Evolutionary conservation across 2,888 invertebrate species (phyloP).

Genomic region (Tiliacea aurago): DNA sequence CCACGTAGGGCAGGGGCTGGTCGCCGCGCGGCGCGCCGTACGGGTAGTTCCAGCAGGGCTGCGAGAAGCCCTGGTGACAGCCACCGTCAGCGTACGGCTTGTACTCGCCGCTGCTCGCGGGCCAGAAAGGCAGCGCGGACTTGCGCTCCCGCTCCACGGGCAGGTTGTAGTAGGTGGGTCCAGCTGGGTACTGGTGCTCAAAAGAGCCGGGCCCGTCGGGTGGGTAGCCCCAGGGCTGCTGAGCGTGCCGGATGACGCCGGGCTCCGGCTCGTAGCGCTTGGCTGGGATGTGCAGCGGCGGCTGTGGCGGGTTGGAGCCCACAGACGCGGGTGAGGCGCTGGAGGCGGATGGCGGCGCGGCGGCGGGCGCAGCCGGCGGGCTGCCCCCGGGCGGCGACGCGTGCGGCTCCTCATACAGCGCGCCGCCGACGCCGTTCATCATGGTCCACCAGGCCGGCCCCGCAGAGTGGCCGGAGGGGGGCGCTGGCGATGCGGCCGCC

Average conservation of each 20-base stretch:
- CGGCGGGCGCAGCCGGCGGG: conserved; percentile 93
- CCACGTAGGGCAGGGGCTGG: conserved; percentile 93
- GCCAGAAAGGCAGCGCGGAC: conserved; percentile 93
- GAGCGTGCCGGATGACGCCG: conserved; percentile 94
- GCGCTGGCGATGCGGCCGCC: conserved; percentile 93
- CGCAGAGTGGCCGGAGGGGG: conserved; percentile 95
- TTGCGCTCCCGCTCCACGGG: conserved; percentile 92
- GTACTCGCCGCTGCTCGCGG: conserved; percentile 91
- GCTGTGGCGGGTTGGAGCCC: conserved; percentile 93
- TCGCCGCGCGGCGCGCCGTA: conserved; percentile 92
- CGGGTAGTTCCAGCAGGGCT: conserved; percentile 94
- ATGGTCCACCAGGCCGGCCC: conserved; percentile 96
- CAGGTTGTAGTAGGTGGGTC: conserved; percentile 94
- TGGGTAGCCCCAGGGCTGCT: conserved; percentile 94
- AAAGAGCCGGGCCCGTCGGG: conserved; percentile 92
- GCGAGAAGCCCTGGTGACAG: conserved; percentile 93
- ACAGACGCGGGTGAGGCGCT: conserved; percentile 91
- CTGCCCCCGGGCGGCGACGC: conserved; percentile 91
- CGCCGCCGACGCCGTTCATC: conserved; percentile 95
- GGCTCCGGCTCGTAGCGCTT: conserved; percentile 93
- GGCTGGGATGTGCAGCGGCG: conserved; percentile 97
- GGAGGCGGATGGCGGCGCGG: conserved; percentile 91
- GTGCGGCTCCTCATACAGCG: conserved; percentile 94
- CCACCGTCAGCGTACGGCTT: conserved; percentile 90
- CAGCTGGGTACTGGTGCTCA: conserved; percentile 93